Evolutionary conservation across 2,113 vertebrate species (phyloP).

Genomic region (Callionymus lyra): DNA sequence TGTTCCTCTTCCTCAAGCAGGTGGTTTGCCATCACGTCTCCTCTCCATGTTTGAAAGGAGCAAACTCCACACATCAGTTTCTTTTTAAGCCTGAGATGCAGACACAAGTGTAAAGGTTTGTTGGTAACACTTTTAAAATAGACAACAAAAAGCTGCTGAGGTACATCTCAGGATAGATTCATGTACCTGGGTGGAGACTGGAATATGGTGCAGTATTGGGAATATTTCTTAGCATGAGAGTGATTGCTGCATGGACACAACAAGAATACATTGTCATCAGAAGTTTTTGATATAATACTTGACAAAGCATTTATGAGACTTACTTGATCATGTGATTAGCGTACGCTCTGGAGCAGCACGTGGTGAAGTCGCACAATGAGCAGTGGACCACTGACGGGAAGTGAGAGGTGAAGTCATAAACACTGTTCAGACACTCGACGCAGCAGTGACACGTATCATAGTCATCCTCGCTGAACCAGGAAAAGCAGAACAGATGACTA

Average conservation of each 20-base stretch:
- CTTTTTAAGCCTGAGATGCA: constrained; percentile 51
- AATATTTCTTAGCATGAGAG: constrained; percentile 4
- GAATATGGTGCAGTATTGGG: constrained; percentile 27
- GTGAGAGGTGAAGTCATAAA: constrained; percentile 23
- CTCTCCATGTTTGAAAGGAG: constrained; percentile 65
- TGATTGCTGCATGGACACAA: constrained; percentile 32
- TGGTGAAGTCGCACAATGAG: constrained; percentile 40
- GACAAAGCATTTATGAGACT: neutral
- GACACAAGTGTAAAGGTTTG: neutral
- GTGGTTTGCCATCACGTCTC: constrained; percentile 86
- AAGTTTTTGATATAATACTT: neutral
- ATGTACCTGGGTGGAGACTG: constrained; percentile 5
- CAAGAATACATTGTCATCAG: neutral
- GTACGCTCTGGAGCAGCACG: constrained; percentile 48
- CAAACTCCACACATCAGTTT: constrained; percentile 72
- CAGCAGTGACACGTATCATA: constrained; percentile 8
- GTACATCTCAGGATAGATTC: too few species aligned
- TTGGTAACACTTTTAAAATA: neutral
- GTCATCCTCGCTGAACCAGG: neutral
- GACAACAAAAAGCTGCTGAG: neutral
- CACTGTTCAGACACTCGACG: constrained; percentile 26
- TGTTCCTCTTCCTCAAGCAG: constrained; percentile 73
- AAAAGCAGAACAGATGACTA: neutral
- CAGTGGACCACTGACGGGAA: constrained; percentile 41
- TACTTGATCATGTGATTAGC: constrained; percentile 63